Percentiles rank a stretch among this genome's conserved stretches.
phyloP scores from a whole-genome alignment of 2,113 vertebrate species.

The Elephas maximus region DNA sequence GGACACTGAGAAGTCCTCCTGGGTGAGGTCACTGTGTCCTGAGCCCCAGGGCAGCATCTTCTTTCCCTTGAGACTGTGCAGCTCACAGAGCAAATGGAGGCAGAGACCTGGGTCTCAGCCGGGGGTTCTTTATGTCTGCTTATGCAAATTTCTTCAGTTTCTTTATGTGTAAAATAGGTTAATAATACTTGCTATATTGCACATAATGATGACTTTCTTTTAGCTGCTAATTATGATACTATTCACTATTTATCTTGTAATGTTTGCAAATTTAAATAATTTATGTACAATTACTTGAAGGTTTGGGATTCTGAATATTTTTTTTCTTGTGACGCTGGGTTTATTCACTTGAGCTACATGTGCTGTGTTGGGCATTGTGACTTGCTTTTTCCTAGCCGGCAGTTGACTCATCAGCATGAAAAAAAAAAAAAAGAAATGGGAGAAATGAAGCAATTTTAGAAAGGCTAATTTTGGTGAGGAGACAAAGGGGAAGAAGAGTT shows the following conservation, averaged over 20 bases:
- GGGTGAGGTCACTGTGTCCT: not conserved
- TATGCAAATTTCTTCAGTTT: not conserved
- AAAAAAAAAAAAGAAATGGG: not conserved
- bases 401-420: not conserved
- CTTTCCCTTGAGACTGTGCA: not conserved
- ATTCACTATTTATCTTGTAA: no score
- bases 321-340: not conserved
- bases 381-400: not conserved
- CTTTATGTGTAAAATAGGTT: not conserved
- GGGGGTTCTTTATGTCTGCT: not conserved
- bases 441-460: not conserved
- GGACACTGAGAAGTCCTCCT: not conserved
- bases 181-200: fast-evolving
- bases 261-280: not conserved
- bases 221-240: no score
- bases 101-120: not conserved
- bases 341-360: not conserved
- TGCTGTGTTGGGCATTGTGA: not conserved
- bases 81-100: not conserved
- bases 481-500: not conserved
- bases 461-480: not conserved
- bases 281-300: not conserved
- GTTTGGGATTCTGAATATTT: not conserved
- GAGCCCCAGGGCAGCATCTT: fast-evolving
- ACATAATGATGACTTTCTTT: not conserved